Evolutionary conservation across 2,888 invertebrate genomes (phyloP), one percentile per base, ranked within the genome.

Genomic region (Acrobeloides nanus): DNA sequence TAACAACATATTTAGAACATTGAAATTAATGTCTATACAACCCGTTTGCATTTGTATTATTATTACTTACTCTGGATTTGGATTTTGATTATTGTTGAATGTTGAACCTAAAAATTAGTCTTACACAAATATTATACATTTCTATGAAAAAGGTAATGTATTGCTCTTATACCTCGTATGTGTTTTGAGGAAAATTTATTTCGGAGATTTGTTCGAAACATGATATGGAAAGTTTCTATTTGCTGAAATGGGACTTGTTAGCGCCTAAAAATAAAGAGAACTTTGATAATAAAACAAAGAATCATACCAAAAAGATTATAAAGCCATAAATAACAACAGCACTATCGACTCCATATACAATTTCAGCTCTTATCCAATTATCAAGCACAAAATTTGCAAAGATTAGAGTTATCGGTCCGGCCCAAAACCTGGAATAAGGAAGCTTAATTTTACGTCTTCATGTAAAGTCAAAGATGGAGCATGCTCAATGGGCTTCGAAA

Each of bases 161-260:
- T n/a, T n/a, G n/a, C n/a, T n/a, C n/a, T n/a, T n/a, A n/a, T 21
- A 47, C 55, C 35, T 59, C 59, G 26, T 59, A 59, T 4, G 48
- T 49, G 41, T 64, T 46, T 44, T 59, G 57, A 17, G 59, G 59
- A 27, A 43, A 59, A 33, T 64, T 60, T 12, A 25, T 33, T 37
- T 52, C 55, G 34, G 52, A 56, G 20, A 80, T 77, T 76, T 88
- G 87, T 0, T 85, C 43, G 87, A 78, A 24, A 89, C 87, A 73
- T 89, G 89, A 74, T 86, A 89, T 0, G 89, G 89, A 71, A 89
- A 89, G 72, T 87, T 87, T 68, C 83, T 84, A 73, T 89, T 89
- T 0, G 86, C 86, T 50, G 84, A 83, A 1, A 85, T 84, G 2
- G 89, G 89, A 69, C 87, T 77, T 0, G 88, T 88, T 47, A 89